Conservation (phyloP, 2,888 invertebrate species). For the Drosophila kambysellisi region DNA sequence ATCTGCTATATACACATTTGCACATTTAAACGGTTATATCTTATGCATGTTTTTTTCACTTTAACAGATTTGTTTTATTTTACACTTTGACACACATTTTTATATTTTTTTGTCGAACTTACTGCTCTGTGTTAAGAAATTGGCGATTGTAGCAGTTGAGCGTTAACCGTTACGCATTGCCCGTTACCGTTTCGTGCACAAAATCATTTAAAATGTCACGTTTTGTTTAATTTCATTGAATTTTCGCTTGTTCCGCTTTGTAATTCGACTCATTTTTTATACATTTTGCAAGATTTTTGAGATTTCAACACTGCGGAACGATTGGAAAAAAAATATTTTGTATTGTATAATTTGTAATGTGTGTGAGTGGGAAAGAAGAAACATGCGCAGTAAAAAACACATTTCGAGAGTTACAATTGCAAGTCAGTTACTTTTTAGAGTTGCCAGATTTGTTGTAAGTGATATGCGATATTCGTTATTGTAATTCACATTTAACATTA, state of each 20-base stretch:
- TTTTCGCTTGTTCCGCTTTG: neutral
- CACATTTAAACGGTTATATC: neutral
- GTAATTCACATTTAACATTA: neutral
- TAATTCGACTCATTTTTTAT: neutral
- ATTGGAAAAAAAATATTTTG: slow-evolving; percentile 60
- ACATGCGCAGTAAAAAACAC: slow-evolving; percentile 41
- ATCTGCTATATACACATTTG: neutral
- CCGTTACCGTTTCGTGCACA: slow-evolving; percentile 10
- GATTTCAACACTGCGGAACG: slow-evolving; percentile 11
- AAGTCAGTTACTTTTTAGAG: slow-evolving; percentile 17
- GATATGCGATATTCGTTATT: neutral
- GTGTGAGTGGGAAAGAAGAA: slow-evolving; percentile 13
- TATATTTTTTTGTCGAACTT: slow-evolving; percentile 10
- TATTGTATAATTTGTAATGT: slow-evolving; percentile 70
- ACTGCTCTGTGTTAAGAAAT: slow-evolving; percentile 1
- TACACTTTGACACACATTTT: neutral
- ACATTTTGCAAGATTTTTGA: slow-evolving; percentile 1
- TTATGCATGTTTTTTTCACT: neutral
- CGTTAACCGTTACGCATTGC: neutral
- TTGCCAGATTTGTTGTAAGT: slow-evolving; percentile 17
- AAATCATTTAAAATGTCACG: neutral
- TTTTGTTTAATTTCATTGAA: neutral
- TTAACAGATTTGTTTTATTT: neutral
- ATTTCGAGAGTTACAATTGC: neutral
- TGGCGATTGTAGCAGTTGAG: neutral